Conservation (phyloP, 1,140 invertebrate genomes). For the Camponotus floridanus region DNA sequence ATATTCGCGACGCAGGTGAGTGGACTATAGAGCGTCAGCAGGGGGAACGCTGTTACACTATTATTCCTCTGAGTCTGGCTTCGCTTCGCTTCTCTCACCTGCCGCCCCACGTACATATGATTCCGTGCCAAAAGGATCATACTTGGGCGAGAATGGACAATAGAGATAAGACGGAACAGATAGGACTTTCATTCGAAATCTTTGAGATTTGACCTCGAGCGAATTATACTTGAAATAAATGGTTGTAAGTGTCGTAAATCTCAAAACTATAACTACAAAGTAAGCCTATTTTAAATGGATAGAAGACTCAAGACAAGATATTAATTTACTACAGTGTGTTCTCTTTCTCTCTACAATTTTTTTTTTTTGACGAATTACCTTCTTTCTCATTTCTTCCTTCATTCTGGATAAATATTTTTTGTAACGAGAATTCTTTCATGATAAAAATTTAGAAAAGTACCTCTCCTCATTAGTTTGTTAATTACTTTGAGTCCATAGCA, state of each 20-base stretch:
- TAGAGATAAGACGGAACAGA: constrained; percentile 3
- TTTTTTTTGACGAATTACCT: background rate
- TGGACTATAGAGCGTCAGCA: constrained; percentile 80
- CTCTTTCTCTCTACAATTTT: background rate
- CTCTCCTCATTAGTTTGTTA: background rate
- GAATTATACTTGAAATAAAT: background rate
- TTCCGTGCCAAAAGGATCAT: constrained; percentile 57
- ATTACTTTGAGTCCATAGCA: constrained; percentile 71
- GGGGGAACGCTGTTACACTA: constrained; percentile 81
- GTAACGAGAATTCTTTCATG: background rate
- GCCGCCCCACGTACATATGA: constrained; percentile 56
- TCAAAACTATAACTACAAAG: background rate
- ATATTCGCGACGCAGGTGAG: constrained; percentile 77
- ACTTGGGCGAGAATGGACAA: constrained; percentile 27
- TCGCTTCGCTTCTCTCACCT: constrained; percentile 77
- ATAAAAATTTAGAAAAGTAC: background rate
- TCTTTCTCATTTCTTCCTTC: background rate
- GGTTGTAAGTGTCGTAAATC: background rate
- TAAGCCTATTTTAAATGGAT: background rate
- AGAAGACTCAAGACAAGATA: background rate
- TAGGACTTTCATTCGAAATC: constrained; percentile 43
- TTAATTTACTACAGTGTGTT: background rate
- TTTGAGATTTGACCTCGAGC: constrained; percentile 12
- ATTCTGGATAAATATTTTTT: background rate
- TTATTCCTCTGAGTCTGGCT: constrained; percentile 79